Evolutionary conservation across 2,797 vertebrate genomes (phyloP).

Genomic region (Prunella strophiata): DNA sequence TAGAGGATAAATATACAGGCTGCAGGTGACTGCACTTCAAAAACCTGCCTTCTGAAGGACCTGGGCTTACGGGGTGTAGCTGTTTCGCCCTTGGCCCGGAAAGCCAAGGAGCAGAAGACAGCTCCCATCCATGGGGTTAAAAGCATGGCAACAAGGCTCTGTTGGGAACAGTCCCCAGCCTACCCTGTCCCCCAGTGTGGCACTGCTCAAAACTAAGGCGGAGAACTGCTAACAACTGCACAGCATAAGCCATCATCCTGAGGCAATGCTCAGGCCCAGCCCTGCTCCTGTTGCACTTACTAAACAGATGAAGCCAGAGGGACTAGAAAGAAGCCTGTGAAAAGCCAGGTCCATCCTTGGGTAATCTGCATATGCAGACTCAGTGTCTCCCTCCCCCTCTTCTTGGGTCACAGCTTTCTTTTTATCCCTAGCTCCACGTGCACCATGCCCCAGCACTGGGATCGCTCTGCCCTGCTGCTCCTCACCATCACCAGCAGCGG

Average conservation of each 20-base stretch:
- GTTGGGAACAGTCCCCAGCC: neutral
- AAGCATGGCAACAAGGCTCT: rapidly evolving
- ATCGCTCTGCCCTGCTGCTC: constrained; percentile 3
- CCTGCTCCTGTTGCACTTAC: neutral
- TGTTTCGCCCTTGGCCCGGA: neutral
- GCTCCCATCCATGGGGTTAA: neutral
- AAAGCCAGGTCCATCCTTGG: neutral
- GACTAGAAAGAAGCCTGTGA: neutral
- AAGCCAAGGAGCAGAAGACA: neutral
- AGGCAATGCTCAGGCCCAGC: neutral
- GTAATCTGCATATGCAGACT: neutral
- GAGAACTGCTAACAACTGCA: neutral
- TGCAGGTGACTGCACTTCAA: neutral
- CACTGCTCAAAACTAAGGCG: neutral
- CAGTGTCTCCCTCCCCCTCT: neutral
- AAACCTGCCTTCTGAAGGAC: neutral
- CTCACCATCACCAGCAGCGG: rapidly evolving
- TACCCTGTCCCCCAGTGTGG: neutral
- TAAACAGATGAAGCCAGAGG: neutral
- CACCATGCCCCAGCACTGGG: neutral
- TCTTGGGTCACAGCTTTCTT: neutral
- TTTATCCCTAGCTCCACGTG: neutral
- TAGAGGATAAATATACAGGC: neutral
- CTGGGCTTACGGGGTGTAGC: neutral
- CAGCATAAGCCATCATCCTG: rapidly evolving